Base-by-base conservation (phyloP, 2,113 vertebrate genomes). In the Caracal caracal region DNA sequence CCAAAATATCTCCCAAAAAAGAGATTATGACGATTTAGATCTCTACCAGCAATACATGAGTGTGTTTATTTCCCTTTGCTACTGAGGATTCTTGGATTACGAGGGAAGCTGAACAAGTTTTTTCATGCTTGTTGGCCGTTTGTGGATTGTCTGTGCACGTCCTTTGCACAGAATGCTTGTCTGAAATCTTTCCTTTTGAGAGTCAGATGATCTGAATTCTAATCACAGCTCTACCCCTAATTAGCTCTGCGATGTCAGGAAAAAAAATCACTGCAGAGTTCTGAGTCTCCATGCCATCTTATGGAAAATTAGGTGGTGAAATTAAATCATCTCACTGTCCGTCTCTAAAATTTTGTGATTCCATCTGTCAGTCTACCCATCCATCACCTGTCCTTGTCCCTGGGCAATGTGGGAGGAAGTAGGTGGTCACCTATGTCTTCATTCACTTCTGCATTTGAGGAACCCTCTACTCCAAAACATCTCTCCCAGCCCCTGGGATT, bases 181-280 rank as follows among this genome's bases (percentile, higher is more conserved):
- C 84, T 92, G 80, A 95, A 86, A 88, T 90, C 28, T 90, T 92
- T 88, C 90, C 86, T 93, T 93, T 92, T 66, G 65, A 96, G 30
- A 90, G 49, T 93, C 40, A 10, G 81, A 81, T 71, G 83, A 94
- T 92, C 87, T 95, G 70, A 97, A 96, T 97, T 96, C 96, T 95
- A 90, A 96, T 89, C 95, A 95, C 90, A 94, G 51, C 51, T 65
- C 75, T 66, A 28, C 53, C n/a, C 53, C 66, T 97, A 91, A 89
- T 96, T 87, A 95, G 82, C 73, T 80, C 71, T 87, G 76, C 53
- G 3, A 56, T 22, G 93, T 68, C 66, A 43, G 78, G 53, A 65
- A 90, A 94, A 94, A 91, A 94, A 91, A 66, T 43, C 43, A 26
- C 91, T 16, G 12, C 37, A 8, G 82, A 63, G 63, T 86, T 75